Evolutionary conservation across 2,113 vertebrate genomes (phyloP), one percentile per base, ranked within the genome.

Genomic region (Leiothrix lutea): DNA sequence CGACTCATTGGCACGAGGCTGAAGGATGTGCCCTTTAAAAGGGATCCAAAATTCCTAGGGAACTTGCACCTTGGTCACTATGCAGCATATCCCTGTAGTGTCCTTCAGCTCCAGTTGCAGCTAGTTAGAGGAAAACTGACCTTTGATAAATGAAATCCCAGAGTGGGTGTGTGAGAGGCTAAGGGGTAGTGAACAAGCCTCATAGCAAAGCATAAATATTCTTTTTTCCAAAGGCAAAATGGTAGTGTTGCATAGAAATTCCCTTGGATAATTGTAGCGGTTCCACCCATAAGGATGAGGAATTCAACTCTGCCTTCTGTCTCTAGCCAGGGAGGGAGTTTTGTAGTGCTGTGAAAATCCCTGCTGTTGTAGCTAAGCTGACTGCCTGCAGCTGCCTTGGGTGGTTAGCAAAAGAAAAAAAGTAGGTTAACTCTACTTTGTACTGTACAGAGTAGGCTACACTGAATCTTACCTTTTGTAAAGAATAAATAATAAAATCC

Each of bases 371-470:
- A 86, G 77, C 65, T 86, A 70, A 73, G 29, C 19, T 77, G 82
- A 64, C 82, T 93, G 58, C 81, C 88, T 88, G 62, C 79, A 90
- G 88, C 92, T 94, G 71, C 69, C 56, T 86, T 83, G 88, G 28
- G 20, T 50, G 38, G 66, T 57, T 86, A 72, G 45, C 25, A 91
- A 69, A 72, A 80, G 56, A 16, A 3, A 3, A 3, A 3, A 48
- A 26, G 21, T 71, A 54, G 24, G 15, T 38, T 73, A 64, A 65
- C 23, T 56, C 70, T 72, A 25, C 26, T 83, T 71, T 48, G 14
- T 62, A 38, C 58, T 50, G 50, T 12, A 69, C 48, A 69, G 78
- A 36, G n/a, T 5, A 79, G 38, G 25, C 45, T 83, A 31, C 33
- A 28, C 25, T 80, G 58, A 57, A 29, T 64, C 23, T 66, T 53